phyloP scores from a whole-genome alignment of 2,888 invertebrate species.

The Cerastoderma edule region DNA sequence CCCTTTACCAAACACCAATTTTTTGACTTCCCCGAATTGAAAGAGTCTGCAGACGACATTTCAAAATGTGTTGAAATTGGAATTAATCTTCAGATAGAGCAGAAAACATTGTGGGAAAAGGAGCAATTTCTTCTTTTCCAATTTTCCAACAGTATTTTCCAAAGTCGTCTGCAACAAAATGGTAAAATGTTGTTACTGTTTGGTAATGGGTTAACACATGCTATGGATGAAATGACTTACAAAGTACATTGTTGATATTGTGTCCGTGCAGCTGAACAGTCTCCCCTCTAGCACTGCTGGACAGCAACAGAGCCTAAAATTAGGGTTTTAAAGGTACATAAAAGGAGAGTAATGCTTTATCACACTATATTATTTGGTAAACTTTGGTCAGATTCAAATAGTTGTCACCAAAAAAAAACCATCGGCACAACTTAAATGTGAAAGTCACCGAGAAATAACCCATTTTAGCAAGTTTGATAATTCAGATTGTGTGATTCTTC shows the following conservation, averaged over 20 bases:
- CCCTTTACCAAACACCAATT: too few species aligned
- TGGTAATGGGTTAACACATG: background rate
- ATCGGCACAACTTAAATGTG: background rate
- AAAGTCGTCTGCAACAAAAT: background rate
- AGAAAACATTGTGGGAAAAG: background rate
- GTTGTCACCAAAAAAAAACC: background rate
- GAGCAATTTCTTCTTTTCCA: background rate
- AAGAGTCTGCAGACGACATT: too few species aligned
- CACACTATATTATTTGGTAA: background rate
- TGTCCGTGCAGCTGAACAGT: conserved; percentile 86
- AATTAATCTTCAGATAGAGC: background rate
- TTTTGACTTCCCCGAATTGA: too few species aligned
- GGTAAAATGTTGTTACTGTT: background rate
- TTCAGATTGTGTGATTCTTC: too few species aligned
- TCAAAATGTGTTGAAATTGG: background rate
- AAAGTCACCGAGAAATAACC: background rate
- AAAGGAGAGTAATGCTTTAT: background rate
- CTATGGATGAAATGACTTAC: conserved; percentile 44
- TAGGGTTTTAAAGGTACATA: conserved; percentile 9
- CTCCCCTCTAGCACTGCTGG: conserved; percentile 38
- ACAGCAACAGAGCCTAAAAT: conserved; percentile 37
- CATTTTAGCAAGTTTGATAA: background rate
- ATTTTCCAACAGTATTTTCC: background rate
- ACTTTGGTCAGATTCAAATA: background rate
- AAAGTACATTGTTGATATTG: conserved; percentile 63